A percentile compares a stretch with the other conserved stretches of the same genome.
These are phyloP conservation scores for Drosophila nasuta DNA, from an alignment of 1,140 invertebrate species.

Conservation along the genomic window DNA sequence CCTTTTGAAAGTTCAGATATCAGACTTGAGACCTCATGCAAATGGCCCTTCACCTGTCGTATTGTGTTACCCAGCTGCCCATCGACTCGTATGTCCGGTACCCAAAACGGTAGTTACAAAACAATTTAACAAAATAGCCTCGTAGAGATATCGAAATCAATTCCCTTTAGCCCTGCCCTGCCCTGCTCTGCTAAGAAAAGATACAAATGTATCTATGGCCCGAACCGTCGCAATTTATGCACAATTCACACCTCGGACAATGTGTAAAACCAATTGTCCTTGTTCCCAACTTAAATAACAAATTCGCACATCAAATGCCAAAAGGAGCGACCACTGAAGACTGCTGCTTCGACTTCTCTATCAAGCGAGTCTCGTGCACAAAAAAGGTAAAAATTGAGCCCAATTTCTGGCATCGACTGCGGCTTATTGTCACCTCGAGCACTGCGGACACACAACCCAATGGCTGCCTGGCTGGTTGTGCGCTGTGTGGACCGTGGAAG, in stretches of 20 bases:
- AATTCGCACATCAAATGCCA: slow-evolving; percentile 84
- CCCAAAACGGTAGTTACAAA: slow-evolving; percentile 33
- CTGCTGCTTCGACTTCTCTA: slow-evolving; percentile 47
- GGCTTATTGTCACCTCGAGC: slow-evolving; percentile 80
- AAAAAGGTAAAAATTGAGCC: slow-evolving; percentile 79
- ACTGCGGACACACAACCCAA: slow-evolving; percentile 16
- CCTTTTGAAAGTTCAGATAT: slow-evolving; percentile 57
- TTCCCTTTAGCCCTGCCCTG: not conserved
- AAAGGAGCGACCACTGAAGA: slow-evolving; percentile 57
- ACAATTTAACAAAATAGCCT: slow-evolving; percentile 27
- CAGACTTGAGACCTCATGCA: slow-evolving; percentile 31
- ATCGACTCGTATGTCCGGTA: slow-evolving; percentile 20
- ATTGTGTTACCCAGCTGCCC: slow-evolving; percentile 37
- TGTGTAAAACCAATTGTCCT: slow-evolving; percentile 58
- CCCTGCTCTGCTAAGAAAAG: slow-evolving; percentile 5
- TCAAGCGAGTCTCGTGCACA: slow-evolving; percentile 56
- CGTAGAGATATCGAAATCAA: slow-evolving; percentile 20
- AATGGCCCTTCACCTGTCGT: slow-evolving; percentile 61
- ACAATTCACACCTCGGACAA: slow-evolving; percentile 56
- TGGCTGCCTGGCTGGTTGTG: too few relatives aligned
- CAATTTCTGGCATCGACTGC: slow-evolving; percentile 66
- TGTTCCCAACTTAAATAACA: slow-evolving; percentile 78
- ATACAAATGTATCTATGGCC: slow-evolving; percentile 53
- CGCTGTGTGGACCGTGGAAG: slow-evolving; percentile 15
- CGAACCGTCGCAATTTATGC: slow-evolving; percentile 65